A percentile compares a stretch with the other conserved stretches of the same genome.
phyloP scores from a whole-genome alignment of 2,113 vertebrate genomes.

The Labeo rohita region DNA sequence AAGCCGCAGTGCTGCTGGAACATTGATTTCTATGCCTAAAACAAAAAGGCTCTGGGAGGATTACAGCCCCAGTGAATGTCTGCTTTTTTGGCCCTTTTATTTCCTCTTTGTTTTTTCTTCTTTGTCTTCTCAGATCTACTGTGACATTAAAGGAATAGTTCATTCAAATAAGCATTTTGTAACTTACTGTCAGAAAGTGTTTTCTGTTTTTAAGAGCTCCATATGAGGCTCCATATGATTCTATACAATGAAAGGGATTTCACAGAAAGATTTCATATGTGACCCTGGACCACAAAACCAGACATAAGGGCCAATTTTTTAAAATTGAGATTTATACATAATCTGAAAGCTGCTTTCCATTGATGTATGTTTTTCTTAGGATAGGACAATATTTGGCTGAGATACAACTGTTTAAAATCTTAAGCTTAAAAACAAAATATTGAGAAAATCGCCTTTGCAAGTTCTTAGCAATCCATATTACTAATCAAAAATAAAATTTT shows the following conservation, averaged over 20 bases:
- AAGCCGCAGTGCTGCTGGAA: constrained; percentile 30
- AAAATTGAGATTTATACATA: too few relatives aligned
- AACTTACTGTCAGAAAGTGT: neutral
- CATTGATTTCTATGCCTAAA: constrained; percentile 49
- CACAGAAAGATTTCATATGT: too few relatives aligned
- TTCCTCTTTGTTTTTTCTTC: neutral
- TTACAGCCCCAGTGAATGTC: constrained; percentile 34
- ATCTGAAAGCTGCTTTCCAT: too few relatives aligned
- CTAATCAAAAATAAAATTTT: too few relatives aligned
- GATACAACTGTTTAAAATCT: too few relatives aligned
- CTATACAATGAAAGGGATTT: neutral
- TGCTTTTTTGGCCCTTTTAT: constrained; percentile 7
- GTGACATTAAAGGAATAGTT: neutral
- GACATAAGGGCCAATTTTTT: too few relatives aligned
- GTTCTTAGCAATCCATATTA: too few relatives aligned
- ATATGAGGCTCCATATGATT: neutral
- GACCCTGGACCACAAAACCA: too few relatives aligned
- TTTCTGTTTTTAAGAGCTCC: neutral
- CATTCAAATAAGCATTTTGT: neutral
- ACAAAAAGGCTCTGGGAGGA: constrained; percentile 35
- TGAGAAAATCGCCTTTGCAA: too few relatives aligned
- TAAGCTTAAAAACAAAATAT: too few relatives aligned
- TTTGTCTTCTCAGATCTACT: neutral
- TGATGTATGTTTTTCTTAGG: too few relatives aligned
- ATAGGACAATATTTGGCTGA: too few relatives aligned